Percentiles rank a stretch among this genome's conserved stretches.
These are phyloP conservation scores for Catharus fuscescens DNA, from an alignment of 2,113 vertebrate genomes.

Conservation along the genomic window DNA sequence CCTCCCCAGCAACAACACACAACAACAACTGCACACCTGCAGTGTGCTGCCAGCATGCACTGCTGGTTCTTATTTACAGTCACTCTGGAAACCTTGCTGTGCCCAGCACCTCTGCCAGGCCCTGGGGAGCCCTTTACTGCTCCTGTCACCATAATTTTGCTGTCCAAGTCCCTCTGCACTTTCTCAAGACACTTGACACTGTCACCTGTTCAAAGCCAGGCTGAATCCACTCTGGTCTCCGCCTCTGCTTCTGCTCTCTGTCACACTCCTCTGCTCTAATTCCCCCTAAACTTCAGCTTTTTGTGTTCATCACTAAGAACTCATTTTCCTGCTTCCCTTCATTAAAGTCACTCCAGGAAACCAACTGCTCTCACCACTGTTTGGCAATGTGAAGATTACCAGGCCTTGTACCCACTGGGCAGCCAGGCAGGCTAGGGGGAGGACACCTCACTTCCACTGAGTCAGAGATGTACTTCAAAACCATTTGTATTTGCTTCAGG, in stretches of 20 bases:
- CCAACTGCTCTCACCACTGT: not conserved
- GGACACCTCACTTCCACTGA: not conserved
- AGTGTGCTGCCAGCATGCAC: not conserved
- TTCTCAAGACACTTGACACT: not conserved
- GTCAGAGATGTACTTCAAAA: not conserved
- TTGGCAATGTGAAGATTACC: not conserved
- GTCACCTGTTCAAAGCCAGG: not conserved
- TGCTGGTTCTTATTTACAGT: not conserved
- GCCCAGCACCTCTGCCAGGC: not conserved
- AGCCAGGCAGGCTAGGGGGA: not conserved
- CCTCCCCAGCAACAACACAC: not conserved
- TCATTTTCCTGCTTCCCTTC: not conserved
- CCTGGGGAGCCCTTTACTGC: not conserved
- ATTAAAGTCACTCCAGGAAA: slow-evolving; percentile 6
- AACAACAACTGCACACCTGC: not conserved
- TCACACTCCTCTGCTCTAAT: not conserved
- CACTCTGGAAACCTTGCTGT: not conserved
- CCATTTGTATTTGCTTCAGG: not conserved
- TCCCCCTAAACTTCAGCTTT: not conserved
- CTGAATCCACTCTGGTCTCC: not conserved
- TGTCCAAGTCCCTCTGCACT: not conserved
- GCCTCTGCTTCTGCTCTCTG: not conserved
- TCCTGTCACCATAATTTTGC: not conserved
- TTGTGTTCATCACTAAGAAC: not conserved
- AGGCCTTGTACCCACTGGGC: not conserved